phyloP scores from a whole-genome alignment of 2,797 vertebrate species.

The Champsocephalus gunnari region DNA sequence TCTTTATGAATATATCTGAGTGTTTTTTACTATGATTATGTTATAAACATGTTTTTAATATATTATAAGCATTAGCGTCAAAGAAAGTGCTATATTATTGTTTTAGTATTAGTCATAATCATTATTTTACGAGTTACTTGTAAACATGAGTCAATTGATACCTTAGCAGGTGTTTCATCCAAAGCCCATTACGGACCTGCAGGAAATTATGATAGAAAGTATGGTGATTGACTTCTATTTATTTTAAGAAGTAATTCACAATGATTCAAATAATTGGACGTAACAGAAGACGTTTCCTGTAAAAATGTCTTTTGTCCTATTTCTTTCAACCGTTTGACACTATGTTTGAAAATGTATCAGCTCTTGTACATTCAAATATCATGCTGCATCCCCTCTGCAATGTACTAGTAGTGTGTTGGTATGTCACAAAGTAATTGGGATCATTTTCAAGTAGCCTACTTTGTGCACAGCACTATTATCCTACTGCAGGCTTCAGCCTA shows the following conservation, averaged over 20 bases:
- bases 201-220: slow-evolving; percentile 34
- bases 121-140: neutral
- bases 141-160: neutral
- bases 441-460: slow-evolving; percentile 36
- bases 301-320: neutral
- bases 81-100: neutral
- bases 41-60: too few species aligned
- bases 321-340: neutral
- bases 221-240: neutral
- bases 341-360: neutral
- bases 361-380: neutral
- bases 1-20: too few species aligned
- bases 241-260: neutral
- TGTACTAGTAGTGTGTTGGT: neutral
- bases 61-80: too few species aligned
- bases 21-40: too few species aligned
- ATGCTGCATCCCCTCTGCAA: neutral
- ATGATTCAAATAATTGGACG: neutral
- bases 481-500: slow-evolving; percentile 28
- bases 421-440: neutral
- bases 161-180: slow-evolving; percentile 21
- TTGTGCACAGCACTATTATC: slow-evolving; percentile 41
- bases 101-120: neutral
- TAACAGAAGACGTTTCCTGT: neutral
- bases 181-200: slow-evolving; percentile 46